phyloP scores from a whole-genome alignment of 1,140 invertebrate species.

The Lysiphlebus fabarum region DNA sequence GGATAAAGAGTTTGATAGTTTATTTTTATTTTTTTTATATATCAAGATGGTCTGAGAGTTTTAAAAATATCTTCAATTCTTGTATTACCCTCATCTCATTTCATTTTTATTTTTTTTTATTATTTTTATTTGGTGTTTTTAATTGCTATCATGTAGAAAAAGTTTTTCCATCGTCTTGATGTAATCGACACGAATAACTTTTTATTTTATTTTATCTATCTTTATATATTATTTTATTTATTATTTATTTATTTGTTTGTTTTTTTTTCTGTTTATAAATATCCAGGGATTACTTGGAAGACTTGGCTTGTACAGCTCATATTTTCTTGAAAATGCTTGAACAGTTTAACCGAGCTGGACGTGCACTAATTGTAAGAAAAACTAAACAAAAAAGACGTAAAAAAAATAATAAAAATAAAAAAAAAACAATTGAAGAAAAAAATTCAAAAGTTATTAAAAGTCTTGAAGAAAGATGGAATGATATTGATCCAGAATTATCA shows the following conservation, averaged over 20 bases:
- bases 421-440: conserved; percentile 31
- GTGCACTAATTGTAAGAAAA: conserved; percentile 72
- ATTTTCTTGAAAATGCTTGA: conserved; percentile 92
- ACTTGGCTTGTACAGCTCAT: conserved; percentile 86
- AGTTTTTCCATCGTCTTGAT: no score
- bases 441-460: conserved; percentile 33
- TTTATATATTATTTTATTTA: conserved; percentile 19
- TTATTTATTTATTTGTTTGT: conserved; percentile 2
- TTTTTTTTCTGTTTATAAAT: no score
- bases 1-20: no score
- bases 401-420: conserved; percentile 55
- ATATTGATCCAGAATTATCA: conserved; percentile 66
- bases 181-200: not conserved
- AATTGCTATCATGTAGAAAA: no score
- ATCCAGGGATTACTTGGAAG: conserved; percentile 74
- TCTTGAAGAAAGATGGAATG: conserved; percentile 71
- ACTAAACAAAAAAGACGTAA: conserved; percentile 53
- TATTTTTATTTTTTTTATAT: not conserved
- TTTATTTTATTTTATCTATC: conserved; percentile 6
- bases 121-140: no score
- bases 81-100: no score
- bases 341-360: conserved; percentile 67
- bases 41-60: not conserved
- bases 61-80: not conserved
- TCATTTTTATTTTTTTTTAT: no score